A percentile compares a stretch with the other conserved stretches of the same genome.
These are phyloP conservation scores for Parapristionchus giblindavisi DNA, from an alignment of 2,888 invertebrate species.

Conservation along the genomic window DNA sequence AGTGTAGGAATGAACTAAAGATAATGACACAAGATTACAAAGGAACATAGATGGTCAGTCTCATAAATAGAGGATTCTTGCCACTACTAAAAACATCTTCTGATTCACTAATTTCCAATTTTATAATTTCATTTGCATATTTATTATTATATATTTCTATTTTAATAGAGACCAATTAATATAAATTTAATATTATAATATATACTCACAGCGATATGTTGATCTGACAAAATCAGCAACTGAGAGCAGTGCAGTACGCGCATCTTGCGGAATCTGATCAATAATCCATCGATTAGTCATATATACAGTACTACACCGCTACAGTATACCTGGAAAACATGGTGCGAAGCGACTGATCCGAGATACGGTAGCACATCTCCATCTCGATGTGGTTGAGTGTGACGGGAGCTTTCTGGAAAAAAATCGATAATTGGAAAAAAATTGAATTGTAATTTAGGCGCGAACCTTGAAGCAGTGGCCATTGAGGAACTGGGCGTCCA, in stretches of 20 bases:
- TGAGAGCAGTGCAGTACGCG: conserved; percentile 43
- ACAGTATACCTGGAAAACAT: conserved; percentile 18
- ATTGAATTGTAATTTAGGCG: neutral
- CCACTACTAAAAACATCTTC: no score
- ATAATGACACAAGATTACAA: no score
- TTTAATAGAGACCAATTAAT: neutral
- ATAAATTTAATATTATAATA: neutral
- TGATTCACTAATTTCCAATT: no score
- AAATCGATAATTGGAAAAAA: conserved; percentile 10
- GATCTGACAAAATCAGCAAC: conserved; percentile 42
- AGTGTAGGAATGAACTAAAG: no score
- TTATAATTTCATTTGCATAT: no score
- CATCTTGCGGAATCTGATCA: conserved; percentile 36
- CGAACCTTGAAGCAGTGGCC: conserved; percentile 56
- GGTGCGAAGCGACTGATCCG: conserved; percentile 36
- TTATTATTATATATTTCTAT: neutral
- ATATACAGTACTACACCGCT: neutral
- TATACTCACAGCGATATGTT: conserved; percentile 28
- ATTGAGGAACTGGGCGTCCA: conserved; percentile 56
- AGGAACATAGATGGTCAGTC: no score
- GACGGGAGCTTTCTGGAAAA: conserved; percentile 47
- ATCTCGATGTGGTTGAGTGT: conserved; percentile 44
- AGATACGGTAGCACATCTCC: conserved; percentile 49
- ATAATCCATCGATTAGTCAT: neutral
- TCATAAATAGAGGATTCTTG: no score